Percentiles rank a stretch among this genome's conserved stretches.
Conservation (phyloP, 2,113 vertebrate species). For the Mugil cephalus region DNA sequence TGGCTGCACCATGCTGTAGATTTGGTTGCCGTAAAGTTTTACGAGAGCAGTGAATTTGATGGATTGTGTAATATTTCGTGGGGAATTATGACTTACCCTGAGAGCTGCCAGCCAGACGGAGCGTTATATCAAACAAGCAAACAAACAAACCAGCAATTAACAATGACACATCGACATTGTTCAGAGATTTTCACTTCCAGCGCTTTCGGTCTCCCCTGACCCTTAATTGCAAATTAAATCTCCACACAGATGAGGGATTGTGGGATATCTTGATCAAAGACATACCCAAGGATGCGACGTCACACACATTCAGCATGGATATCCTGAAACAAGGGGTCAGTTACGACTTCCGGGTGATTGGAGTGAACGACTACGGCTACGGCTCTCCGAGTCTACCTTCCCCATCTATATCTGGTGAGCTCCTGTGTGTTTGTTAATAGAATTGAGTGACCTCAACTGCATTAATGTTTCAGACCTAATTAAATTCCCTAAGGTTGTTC, state of each 20-base stretch:
- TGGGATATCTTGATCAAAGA: slow-evolving; percentile 99
- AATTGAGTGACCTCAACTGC: slow-evolving; percentile 3
- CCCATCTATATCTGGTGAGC: slow-evolving; percentile 93
- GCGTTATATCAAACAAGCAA: slow-evolving; percentile 54
- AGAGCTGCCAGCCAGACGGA: slow-evolving; percentile 40
- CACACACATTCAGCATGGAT: slow-evolving; percentile 96
- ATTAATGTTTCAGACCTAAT: slow-evolving; percentile 25
- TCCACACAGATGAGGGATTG: slow-evolving; percentile 91
- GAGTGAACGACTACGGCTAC: slow-evolving; percentile 95
- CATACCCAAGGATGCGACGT: slow-evolving; percentile 96
- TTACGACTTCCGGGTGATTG: slow-evolving; percentile 97
- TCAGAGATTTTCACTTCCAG: slow-evolving; percentile 27
- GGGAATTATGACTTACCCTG: slow-evolving; percentile 65
- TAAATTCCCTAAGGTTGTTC: slow-evolving; percentile 14
- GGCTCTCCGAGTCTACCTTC: slow-evolving; percentile 94
- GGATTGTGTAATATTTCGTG: slow-evolving; percentile 70
- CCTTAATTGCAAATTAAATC: slow-evolving; percentile 4
- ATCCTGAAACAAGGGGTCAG: slow-evolving; percentile 95
- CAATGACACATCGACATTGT: slow-evolving; percentile 46
- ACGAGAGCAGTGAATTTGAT: slow-evolving; percentile 70
- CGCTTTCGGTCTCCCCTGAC: not conserved
- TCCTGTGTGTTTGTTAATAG: slow-evolving; percentile 21
- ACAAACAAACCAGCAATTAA: slow-evolving; percentile 51
- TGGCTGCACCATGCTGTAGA: slow-evolving; percentile 50
- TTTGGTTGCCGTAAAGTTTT: slow-evolving; percentile 66